These are phyloP conservation scores for Bucorvus abyssinicus DNA, from an alignment of 2,797 vertebrate genomes.

Conservation along the genomic window DNA sequence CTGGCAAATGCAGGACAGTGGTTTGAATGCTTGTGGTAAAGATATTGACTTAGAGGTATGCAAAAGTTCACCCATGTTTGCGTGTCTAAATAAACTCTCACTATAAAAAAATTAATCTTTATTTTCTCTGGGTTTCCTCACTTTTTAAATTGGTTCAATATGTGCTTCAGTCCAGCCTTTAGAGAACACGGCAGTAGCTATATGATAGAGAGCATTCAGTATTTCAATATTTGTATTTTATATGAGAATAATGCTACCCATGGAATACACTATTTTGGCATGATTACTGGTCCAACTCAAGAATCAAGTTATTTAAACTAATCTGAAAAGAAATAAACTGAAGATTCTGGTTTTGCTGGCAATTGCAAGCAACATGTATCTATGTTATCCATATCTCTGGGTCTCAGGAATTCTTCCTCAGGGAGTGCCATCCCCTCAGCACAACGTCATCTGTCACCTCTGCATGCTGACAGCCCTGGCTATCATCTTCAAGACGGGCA, in stretches of 20 bases:
- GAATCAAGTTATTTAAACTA: constrained; percentile 17
- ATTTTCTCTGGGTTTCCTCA: not conserved
- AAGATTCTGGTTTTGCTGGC: not conserved
- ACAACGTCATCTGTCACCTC: not conserved
- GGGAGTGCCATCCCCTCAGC: constrained; percentile 6
- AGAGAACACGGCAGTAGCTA: not conserved
- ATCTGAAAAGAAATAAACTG: not conserved
- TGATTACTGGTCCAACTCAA: constrained; percentile 13
- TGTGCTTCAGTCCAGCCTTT: not conserved
- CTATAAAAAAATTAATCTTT: not conserved
- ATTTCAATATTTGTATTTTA: not conserved
- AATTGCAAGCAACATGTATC: not conserved
- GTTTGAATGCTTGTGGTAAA: not conserved
- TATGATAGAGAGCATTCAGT: not conserved
- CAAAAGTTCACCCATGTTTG: not conserved
- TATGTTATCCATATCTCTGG: not conserved
- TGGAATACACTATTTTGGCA: not conserved
- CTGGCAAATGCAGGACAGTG: not conserved
- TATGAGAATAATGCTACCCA: not conserved
- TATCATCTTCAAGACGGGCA: constrained; percentile 46
- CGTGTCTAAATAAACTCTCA: not conserved
- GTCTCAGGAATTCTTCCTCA: constrained; percentile 32
- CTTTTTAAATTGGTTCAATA: not conserved
- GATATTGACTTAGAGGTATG: not conserved
- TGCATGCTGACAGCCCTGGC: constrained; percentile 24